phyloP scores from a whole-genome alignment of 2,113 vertebrate genomes.

The Platysteira castanea region DNA sequence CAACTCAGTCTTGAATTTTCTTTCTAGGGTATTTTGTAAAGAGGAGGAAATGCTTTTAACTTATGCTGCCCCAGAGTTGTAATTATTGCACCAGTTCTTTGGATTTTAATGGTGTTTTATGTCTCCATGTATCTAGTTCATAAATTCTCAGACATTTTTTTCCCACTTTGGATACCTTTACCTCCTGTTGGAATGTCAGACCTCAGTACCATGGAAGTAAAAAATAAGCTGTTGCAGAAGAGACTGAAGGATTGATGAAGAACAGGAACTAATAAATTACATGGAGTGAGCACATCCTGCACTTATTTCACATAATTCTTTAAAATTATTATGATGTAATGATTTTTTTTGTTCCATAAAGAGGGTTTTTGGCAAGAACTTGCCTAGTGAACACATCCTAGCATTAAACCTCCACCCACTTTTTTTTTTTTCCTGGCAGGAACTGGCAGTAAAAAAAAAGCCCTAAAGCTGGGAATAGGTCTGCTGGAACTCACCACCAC shows the following conservation, averaged over 20 bases:
- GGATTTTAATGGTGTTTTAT: neutral
- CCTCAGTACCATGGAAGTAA: neutral
- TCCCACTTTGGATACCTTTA: slow-evolving; percentile 11
- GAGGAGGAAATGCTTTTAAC: neutral
- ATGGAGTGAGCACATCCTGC: neutral
- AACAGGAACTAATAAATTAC: slow-evolving; percentile 45
- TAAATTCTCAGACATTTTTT: slow-evolving; percentile 26
- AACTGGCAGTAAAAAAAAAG: neutral
- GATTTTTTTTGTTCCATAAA: neutral
- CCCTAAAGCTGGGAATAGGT: neutral
- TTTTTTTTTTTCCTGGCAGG: neutral
- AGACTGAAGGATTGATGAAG: slow-evolving; percentile 39
- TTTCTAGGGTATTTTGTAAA: neutral
- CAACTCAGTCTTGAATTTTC: neutral
- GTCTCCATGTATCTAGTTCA: neutral
- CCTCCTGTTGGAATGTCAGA: slow-evolving; percentile 18
- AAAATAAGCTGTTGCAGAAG: slow-evolving; percentile 17
- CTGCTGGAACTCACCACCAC: neutral
- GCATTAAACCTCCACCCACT: neutral
- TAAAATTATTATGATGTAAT: slow-evolving; percentile 34
- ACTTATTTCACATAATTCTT: slow-evolving; percentile 42
- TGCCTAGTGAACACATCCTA: neutral
- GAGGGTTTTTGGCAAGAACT: slow-evolving; percentile 1
- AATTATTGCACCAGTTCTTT: neutral
- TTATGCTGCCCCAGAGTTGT: neutral